Evolutionary conservation across 2,888 invertebrate species (phyloP).

Genomic region (Acrobasis repandana): DNA sequence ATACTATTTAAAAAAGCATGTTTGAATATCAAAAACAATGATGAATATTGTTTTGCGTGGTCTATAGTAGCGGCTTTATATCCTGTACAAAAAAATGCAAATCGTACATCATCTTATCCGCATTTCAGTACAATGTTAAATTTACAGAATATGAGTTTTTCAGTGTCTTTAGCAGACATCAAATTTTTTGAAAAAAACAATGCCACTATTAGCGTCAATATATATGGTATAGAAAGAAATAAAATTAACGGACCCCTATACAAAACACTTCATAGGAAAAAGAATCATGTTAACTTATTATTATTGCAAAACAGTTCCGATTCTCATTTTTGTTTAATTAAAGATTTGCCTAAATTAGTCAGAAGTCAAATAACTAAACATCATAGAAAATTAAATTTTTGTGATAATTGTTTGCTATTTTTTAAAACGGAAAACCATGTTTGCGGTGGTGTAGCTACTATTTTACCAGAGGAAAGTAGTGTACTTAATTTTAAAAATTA

Average conservation of each 20-base stretch:
- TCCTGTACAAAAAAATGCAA: not conserved
- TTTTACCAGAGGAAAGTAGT: too few relatives aligned
- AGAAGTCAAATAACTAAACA: not conserved
- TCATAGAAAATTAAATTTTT: not conserved
- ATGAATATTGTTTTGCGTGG: too few relatives aligned
- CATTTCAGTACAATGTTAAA: not conserved
- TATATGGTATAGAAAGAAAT: not conserved
- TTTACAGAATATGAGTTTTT: too few relatives aligned
- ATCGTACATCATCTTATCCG: not conserved
- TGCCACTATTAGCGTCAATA: not conserved
- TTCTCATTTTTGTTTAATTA: too few relatives aligned
- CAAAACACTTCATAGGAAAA: not conserved
- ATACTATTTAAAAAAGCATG: too few relatives aligned
- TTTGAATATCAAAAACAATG: too few relatives aligned
- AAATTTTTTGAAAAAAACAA: too few relatives aligned
- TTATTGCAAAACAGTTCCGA: too few relatives aligned
- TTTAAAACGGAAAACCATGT: too few relatives aligned
- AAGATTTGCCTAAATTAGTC: not conserved
- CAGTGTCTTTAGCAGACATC: too few relatives aligned
- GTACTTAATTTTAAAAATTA: not conserved
- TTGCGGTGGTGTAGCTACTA: too few relatives aligned
- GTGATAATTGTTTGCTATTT: not conserved
- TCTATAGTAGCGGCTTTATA: not conserved
- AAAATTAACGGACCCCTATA: not conserved
- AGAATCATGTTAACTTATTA: not conserved